phyloP scores from a whole-genome alignment of 2,113 vertebrate genomes.

The Ictalurus furcatus region DNA sequence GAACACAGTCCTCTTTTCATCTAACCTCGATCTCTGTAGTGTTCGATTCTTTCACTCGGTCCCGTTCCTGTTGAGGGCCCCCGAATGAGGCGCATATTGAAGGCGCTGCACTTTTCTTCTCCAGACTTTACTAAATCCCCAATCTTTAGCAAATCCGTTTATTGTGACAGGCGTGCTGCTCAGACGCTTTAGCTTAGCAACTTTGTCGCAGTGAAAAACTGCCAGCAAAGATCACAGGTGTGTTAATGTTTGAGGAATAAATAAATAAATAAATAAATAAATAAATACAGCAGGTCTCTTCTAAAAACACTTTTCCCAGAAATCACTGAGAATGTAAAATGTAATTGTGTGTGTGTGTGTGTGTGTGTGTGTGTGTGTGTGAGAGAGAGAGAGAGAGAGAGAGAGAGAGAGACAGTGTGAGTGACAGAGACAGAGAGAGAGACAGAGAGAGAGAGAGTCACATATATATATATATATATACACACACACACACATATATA shows the following conservation, averaged over 20 bases:
- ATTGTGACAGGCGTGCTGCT: slow-evolving; percentile 54
- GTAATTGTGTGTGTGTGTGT: neutral
- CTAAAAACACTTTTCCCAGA: neutral
- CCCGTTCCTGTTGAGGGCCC: slow-evolving; percentile 50
- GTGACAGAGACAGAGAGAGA: no score
- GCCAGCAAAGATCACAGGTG: slow-evolving; percentile 10
- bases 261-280: neutral
- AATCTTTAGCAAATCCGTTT: slow-evolving; percentile 51
- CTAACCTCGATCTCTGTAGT: slow-evolving; percentile 18
- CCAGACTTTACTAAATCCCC: slow-evolving; percentile 24
- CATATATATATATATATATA: no score
- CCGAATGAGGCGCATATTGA: slow-evolving; percentile 58
- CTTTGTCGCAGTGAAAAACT: slow-evolving; percentile 35
- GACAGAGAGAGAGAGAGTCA: no score
- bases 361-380: slow-evolving; percentile 7
- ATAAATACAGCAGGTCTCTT: neutral
- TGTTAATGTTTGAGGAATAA: neutral
- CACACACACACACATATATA: no score
- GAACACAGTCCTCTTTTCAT: slow-evolving; percentile 43
- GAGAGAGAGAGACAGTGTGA: neutral
- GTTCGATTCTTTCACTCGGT: slow-evolving; percentile 51
- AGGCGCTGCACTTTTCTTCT: slow-evolving; percentile 45
- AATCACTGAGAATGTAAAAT: neutral
- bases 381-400: neutral
- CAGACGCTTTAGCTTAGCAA: slow-evolving; percentile 48